phyloP scores from a whole-genome alignment of 2,797 vertebrate genomes.

The Myotis myotis region DNA sequence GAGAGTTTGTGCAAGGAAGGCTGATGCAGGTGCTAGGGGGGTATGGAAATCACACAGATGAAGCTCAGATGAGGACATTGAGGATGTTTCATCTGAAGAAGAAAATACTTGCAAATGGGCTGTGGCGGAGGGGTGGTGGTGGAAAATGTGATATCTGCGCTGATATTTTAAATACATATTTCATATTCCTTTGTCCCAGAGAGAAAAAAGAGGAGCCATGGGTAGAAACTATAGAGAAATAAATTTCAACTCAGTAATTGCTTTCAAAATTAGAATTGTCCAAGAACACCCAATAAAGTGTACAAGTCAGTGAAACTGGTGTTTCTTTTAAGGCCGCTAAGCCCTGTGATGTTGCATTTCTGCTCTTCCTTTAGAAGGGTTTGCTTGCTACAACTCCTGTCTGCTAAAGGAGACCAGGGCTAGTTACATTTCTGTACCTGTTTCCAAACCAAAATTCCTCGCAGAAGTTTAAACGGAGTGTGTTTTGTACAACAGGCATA shows the following conservation, averaged over 20 bases:
- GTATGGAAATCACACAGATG: background rate
- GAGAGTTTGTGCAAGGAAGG: background rate
- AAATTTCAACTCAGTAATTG: background rate
- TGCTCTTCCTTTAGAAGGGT: background rate
- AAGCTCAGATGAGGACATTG: background rate
- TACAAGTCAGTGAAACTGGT: background rate
- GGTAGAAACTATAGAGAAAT: background rate
- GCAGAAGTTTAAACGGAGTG: background rate
- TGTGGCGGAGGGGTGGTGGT: background rate
- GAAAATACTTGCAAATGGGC: background rate
- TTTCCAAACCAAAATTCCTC: background rate
- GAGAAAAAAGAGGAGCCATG: background rate
- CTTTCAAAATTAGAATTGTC: background rate
- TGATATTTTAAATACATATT: background rate
- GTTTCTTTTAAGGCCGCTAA: background rate
- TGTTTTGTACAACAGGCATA: background rate
- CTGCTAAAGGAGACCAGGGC: background rate
- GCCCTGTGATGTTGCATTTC: background rate
- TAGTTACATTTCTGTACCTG: background rate
- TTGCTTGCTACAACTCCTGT: background rate
- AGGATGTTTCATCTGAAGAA: background rate
- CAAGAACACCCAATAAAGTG: constrained; percentile 6
- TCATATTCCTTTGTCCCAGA: constrained; percentile 25
- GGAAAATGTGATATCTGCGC: background rate
- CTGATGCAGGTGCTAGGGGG: too few relatives aligned